Evolutionary conservation across 2,113 vertebrate genomes (phyloP), one percentile per base, ranked within the genome.

Genomic region (Neogobius melanostomus): DNA sequence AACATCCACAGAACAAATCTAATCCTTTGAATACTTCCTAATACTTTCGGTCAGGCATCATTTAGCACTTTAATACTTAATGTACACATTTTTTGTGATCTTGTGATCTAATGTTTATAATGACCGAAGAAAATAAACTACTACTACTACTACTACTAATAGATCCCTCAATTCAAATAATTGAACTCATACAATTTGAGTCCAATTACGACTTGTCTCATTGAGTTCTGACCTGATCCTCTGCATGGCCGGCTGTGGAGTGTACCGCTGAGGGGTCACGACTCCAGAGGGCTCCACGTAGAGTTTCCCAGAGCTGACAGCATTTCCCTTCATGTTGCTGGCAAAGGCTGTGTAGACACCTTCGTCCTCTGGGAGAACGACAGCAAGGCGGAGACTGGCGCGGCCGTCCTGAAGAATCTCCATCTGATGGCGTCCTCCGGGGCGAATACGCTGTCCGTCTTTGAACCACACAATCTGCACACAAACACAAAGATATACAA

Each of bases 291-390:
- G 94, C 80, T 99, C 97, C 42, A 99, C 91, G 0, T 98, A 99
- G 46, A 99, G 91, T 72, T 99, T 99, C 74, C 95, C 95, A 49
- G 98, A 99, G 85, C 97, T 98, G 81, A 99, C 95, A 7, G 95
- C 90, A 75, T 97, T 99, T 83, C 95, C 97, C 89, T 96, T 97
- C 79, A 96, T 87, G 69, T 99, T 99, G 82, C 93, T 89, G 54
- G 94, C 94, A 76, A 99, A 95, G 52, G 93, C 98, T 1, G 97
- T 98, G 70, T 99, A 99, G 82, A 99, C 95, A 12, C 98, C 98
- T 84, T 99, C 97, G 71, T 99, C 97, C 91, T 99, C 98, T 51
- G 96, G 95, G 59, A 95, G 90, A 71, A 98, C 93, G 72, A 95
- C 92, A 57, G 96, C 91, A 70, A 99, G 88, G 12, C 93, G 96